Conservation (phyloP, 2,888 invertebrate genomes). For the Lepeophtheirus nordmannii region DNA sequence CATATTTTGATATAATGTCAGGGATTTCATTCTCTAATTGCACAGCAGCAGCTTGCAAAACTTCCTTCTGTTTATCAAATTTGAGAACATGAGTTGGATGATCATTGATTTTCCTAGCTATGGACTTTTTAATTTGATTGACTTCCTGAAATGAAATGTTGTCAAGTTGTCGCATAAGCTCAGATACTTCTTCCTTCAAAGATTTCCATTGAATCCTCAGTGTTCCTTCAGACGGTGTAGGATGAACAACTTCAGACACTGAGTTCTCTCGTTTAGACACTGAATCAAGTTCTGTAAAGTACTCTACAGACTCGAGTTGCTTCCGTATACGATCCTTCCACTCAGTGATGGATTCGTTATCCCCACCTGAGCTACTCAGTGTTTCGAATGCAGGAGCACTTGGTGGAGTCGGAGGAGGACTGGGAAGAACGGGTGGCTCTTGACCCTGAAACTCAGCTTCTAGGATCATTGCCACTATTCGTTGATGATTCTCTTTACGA, state of each 20-base stretch:
- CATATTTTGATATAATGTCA: not conserved
- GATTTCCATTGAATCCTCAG: constrained; percentile 17
- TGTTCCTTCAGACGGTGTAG: not conserved
- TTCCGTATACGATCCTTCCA: constrained; percentile 4
- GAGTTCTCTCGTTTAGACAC: not conserved
- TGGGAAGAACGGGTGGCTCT: not conserved
- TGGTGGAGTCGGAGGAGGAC: constrained; percentile 21
- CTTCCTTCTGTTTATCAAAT: constrained; percentile 7
- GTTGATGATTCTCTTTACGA: constrained; percentile 10
- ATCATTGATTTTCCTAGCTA: not conserved
- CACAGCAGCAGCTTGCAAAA: not conserved
- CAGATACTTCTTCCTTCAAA: constrained; percentile 15
- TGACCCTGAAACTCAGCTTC: constrained; percentile 18
- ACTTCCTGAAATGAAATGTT: not conserved
- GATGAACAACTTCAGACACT: not conserved
- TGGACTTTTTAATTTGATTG: constrained; percentile 6
- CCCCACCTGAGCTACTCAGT: not conserved
- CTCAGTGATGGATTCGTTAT: not conserved
- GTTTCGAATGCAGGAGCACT: constrained; percentile 16
- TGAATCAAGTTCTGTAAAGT: not conserved
- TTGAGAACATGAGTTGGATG: not conserved
- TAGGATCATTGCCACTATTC: constrained; percentile 17
- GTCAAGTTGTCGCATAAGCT: constrained; percentile 18
- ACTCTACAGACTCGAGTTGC: not conserved
- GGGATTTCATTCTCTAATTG: constrained; percentile 1